A percentile compares a stretch with the other conserved stretches of the same genome.
phyloP scores from a whole-genome alignment of 2,113 vertebrate species.

The Anas platyrhynchos region DNA sequence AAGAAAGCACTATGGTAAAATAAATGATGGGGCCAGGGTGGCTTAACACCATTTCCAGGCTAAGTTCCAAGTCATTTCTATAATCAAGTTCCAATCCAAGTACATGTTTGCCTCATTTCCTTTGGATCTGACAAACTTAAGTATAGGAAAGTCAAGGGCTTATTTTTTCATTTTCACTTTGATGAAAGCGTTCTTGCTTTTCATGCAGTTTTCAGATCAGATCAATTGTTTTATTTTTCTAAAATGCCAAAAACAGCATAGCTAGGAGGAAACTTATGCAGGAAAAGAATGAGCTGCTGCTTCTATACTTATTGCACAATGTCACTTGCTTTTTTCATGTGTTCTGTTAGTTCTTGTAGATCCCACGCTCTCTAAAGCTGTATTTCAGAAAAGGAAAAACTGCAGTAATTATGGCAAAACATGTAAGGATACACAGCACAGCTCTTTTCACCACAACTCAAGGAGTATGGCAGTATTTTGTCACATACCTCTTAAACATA shows the following conservation, averaged over 20 bases:
- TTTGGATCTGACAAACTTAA: constrained; percentile 67
- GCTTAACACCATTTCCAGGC: constrained; percentile 1
- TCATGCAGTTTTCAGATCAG: constrained; percentile 68
- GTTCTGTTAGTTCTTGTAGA: not conserved
- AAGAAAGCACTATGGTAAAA: not conserved
- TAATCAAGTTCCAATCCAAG: constrained; percentile 60
- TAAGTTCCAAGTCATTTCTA: constrained; percentile 67
- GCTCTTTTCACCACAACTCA: not conserved
- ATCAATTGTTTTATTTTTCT: constrained; percentile 71
- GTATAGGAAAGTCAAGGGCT: constrained; percentile 57
- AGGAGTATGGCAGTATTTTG: not conserved
- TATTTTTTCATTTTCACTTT: constrained; percentile 63
- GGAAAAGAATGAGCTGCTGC: not conserved
- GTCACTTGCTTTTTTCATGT: constrained; percentile 4
- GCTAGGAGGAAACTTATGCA: constrained; percentile 46
- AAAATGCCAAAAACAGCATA: constrained; percentile 51
- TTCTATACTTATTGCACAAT: not conserved
- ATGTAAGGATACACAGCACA: not conserved
- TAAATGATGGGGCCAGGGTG: not conserved
- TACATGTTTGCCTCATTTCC: constrained; percentile 55
- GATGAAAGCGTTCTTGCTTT: constrained; percentile 68
- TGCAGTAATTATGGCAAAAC: constrained; percentile 4
- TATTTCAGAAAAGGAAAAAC: constrained; percentile 15
- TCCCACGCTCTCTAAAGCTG: not conserved
- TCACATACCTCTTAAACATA: constrained; percentile 9